These are phyloP conservation scores for Tipula unca DNA, from an alignment of 2,888 invertebrate species.

Conservation along the genomic window DNA sequence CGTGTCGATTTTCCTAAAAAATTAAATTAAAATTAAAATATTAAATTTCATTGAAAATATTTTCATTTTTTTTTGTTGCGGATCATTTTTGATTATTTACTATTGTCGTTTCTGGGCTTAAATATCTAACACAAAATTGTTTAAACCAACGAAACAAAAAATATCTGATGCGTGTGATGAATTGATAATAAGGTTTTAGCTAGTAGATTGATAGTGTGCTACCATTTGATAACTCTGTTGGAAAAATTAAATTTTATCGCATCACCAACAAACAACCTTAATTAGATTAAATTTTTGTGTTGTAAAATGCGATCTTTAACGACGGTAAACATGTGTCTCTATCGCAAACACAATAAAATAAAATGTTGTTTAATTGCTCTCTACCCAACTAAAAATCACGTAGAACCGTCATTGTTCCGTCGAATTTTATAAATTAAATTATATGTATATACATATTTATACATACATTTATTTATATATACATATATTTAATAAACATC, in stretches of 20 bases:
- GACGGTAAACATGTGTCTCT: neutral
- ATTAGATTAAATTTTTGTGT: neutral
- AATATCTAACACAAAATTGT: neutral
- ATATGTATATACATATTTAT: neutral
- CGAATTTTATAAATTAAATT: neutral
- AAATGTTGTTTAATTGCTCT: neutral
- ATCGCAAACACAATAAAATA: neutral
- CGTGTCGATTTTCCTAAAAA: neutral
- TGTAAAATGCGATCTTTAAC: neutral
- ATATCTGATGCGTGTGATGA: neutral
- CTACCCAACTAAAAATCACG: neutral
- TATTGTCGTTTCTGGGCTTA: neutral
- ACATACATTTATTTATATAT: no score
- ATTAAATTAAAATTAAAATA: neutral
- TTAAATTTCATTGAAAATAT: neutral
- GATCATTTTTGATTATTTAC: neutral
- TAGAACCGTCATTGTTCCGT: neutral
- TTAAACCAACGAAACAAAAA: neutral
- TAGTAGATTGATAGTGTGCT: neutral
- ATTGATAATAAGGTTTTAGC: neutral
- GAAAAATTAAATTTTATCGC: neutral
- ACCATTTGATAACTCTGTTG: neutral
- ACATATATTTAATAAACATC: neutral
- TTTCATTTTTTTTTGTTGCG: neutral
- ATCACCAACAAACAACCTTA: neutral